These are phyloP conservation scores for Diarsia brunnea DNA, from an alignment of 2,888 invertebrate species.

Conservation along the genomic window DNA sequence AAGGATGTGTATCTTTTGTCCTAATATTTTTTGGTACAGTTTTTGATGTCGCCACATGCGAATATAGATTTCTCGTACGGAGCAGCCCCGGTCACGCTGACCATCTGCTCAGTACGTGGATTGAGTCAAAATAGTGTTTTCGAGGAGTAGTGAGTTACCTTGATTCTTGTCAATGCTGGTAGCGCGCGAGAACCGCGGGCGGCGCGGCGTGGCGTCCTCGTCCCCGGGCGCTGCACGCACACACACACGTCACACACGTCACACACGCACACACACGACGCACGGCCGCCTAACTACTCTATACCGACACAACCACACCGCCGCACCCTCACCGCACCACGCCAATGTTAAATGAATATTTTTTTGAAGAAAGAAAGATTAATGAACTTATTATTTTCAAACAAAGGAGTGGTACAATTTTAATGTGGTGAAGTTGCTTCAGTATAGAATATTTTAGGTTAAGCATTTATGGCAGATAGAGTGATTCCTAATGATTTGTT, in stretches of 20 bases:
- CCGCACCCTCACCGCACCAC: conserved; percentile 28
- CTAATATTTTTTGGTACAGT: background rate
- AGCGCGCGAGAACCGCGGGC: conserved; percentile 89
- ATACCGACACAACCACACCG: conserved; percentile 69
- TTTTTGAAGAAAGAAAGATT: background rate
- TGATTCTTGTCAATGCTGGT: conserved; percentile 88
- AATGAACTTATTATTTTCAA: conserved; percentile 3
- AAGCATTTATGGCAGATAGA: conserved; percentile 67
- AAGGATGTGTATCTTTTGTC: background rate
- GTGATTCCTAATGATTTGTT: conserved; percentile 76
- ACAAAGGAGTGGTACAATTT: conserved; percentile 34
- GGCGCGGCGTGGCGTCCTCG: conserved; percentile 83
- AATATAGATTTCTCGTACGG: background rate
- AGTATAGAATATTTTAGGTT: conserved; percentile 65
- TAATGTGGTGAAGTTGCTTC: conserved; percentile 66
- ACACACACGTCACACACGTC: conserved; percentile 60
- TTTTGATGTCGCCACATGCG: background rate
- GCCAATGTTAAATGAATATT: no score
- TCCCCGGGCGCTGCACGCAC: conserved; percentile 81
- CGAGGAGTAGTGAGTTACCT: conserved; percentile 76
- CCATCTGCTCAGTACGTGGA: background rate
- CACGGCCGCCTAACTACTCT: conserved; percentile 56
- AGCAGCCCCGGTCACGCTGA: background rate
- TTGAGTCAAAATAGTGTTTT: conserved; percentile 9
- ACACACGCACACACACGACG: conserved; percentile 49